Evolutionary conservation across 2,797 vertebrate genomes (phyloP).

Genomic region (Characodon lateralis): DNA sequence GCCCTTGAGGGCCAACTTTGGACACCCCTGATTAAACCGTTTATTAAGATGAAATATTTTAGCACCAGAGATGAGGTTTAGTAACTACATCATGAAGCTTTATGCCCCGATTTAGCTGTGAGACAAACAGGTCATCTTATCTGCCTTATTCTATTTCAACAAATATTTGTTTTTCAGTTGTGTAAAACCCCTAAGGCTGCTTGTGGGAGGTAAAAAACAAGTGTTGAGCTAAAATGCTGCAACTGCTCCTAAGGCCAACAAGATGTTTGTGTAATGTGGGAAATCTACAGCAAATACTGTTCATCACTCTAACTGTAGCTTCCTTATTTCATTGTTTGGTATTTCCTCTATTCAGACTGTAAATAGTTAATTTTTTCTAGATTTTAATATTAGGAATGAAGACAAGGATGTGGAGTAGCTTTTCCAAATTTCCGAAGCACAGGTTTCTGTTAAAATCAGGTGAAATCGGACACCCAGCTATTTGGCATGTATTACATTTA

Average conservation of each 20-base stretch:
- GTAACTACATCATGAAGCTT: not conserved
- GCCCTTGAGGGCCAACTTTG: too few species aligned
- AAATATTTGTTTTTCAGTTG: slow-evolving; percentile 11
- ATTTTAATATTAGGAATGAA: not conserved
- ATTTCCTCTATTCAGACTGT: slow-evolving; percentile 1
- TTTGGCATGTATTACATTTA: too few species aligned
- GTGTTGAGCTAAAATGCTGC: slow-evolving; percentile 19
- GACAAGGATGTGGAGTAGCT: not conserved
- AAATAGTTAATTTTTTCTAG: slow-evolving; percentile 6
- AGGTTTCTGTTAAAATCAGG: not conserved
- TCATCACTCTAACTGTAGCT: not conserved
- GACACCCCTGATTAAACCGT: not conserved
- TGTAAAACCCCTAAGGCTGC: not conserved
- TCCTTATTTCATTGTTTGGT: not conserved
- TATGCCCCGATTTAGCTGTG: not conserved
- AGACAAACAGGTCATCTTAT: not conserved
- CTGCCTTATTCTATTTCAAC: slow-evolving; percentile 21
- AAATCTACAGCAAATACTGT: slow-evolving; percentile 11
- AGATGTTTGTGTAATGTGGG: slow-evolving; percentile 30
- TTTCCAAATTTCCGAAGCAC: not conserved
- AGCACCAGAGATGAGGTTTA: not conserved
- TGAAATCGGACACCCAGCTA: not conserved
- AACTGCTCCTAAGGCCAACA: slow-evolving; percentile 1
- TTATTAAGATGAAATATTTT: not conserved
- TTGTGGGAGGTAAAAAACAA: not conserved